Evolutionary conservation across 2,797 vertebrate species (phyloP).

Genomic region (Gymnodraco acuticeps): DNA sequence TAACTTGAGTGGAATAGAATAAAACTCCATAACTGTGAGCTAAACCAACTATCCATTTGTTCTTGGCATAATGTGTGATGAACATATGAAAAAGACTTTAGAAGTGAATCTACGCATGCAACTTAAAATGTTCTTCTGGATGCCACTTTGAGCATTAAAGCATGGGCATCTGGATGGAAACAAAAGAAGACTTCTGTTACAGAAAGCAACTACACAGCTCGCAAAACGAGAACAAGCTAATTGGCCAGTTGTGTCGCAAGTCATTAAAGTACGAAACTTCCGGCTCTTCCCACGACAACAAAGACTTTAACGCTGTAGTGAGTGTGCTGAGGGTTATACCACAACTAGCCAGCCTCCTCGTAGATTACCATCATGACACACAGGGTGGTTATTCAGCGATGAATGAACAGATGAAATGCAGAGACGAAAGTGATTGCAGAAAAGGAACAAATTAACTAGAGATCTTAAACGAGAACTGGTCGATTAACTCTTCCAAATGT

Average conservation of each 20-base stretch:
- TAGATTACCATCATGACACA: slow-evolving; percentile 50
- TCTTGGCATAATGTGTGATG: too few species aligned
- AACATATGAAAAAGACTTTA: not conserved
- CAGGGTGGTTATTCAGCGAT: slow-evolving; percentile 13
- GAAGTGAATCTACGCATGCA: not conserved
- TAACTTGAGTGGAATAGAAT: not conserved
- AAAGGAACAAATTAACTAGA: not conserved
- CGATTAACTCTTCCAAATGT: not conserved
- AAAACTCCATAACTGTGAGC: not conserved
- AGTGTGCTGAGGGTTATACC: slow-evolving; percentile 54
- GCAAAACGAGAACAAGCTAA: slow-evolving; percentile 43
- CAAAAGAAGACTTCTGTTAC: slow-evolving; percentile 1
- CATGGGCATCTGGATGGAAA: not conserved
- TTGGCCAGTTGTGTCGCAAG: slow-evolving; percentile 46
- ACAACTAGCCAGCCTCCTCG: slow-evolving; percentile 46
- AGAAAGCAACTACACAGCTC: slow-evolving; percentile 28
- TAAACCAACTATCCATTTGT: too few species aligned
- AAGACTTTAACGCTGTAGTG: slow-evolving; percentile 50
- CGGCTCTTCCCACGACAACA: slow-evolving; percentile 58
- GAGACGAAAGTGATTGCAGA: slow-evolving; percentile 13
- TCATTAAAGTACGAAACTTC: slow-evolving; percentile 26
- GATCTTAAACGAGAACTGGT: not conserved
- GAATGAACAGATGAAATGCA: slow-evolving; percentile 22
- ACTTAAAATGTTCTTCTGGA: not conserved
- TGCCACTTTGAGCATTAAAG: not conserved